Base-by-base conservation (phyloP, 2,888 invertebrate genomes). In the Apotomis capreana region DNA sequence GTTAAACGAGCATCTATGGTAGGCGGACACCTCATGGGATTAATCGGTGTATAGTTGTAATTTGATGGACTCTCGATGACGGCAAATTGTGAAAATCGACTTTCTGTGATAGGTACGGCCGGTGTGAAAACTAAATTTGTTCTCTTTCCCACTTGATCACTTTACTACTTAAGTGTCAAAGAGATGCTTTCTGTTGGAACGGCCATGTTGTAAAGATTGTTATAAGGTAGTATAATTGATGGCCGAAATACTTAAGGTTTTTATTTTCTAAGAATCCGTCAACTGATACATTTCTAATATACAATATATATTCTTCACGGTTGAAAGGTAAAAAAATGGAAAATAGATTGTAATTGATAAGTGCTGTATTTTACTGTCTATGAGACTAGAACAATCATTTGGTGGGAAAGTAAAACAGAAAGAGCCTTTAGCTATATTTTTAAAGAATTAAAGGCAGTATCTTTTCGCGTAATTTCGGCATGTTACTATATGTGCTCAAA, bases 21-120 rank as follows among this genome's bases (percentile, higher is more conserved):
- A 6, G 36, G 36, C 37, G 36, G 12, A 10, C 0, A 55, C 2
- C 5, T 37, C 37, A 10, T 5, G 6, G 37, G 37, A n/a, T n/a
- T 58, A 37, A 58, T 58, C 37, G 37, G 37, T 58, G 37, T 58
- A 37, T 58, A 58, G 9, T 58, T 58, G 58, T 58, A 58, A 58
- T 37, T 37, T n/a, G 58, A 37, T 37, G 58, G 37, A 58, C 58
- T 37, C 58, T 37, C 37, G 58, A 37, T n/a, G 10, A 49, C 58
- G 58, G 58, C 36, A 58, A 37, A 58, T 58, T n/a, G 37, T 58
- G 37, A 37, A 37, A 37, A 58, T 12, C 26, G 4, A 26, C 58
- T n/a, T 58, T 58, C 58, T 37, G 58, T 58, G 58, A 37, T 58
- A 58, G 36, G 58, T 6, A 10, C 37, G 49, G 49, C 49, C 49